Evolutionary conservation across 2,888 invertebrate genomes (phyloP), one percentile per base, ranked within the genome.

Genomic region (Catocala nupta): DNA sequence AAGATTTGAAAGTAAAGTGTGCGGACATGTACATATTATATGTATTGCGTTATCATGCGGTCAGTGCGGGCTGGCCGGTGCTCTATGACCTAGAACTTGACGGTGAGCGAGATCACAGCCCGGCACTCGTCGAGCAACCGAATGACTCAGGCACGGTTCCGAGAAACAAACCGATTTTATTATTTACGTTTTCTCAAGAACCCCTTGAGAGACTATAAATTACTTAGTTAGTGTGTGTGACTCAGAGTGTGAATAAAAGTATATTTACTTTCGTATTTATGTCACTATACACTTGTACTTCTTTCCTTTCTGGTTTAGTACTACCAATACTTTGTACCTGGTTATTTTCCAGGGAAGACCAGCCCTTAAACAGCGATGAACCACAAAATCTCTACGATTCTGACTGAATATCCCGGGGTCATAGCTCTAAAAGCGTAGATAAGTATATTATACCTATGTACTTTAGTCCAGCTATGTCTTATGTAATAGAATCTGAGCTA

Each of bases 51-150:
- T 51, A 59, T 52, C 55, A 66, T 59, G 67, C 75, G 73, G 68
- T 62, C 65, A 61, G 61, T 70, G 77, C 77, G 85, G 82, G 81
- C 84, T 71, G 77, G 73, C 78, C 85, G 81, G 81, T 85, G 87
- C 81, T 86, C 87, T 89, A 83, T 89, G 91, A 88, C 93, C 93
- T 91, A 92, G 91, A 92, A 91, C 91, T 92, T 90, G 88, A 61
- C 81, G 83, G 84, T 71, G 60, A 80, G 73, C 81, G 69, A 81
- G 83, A 59, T 76, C 68, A 64, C 58, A 43, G 10, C 59, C 57
- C 77, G 74, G 84, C 85, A 50, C 51, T 48, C 53, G 52, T 53
- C 59, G 56, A 57, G 54, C 59, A 84, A 59, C 83, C 44, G 52
- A 7, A 34, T 79, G 77, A 79, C 86, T 89, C 78, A 73, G 57